These are phyloP conservation scores for Bubo blakistoni DNA, from an alignment of 2,113 vertebrate species.

Conservation along the genomic window DNA sequence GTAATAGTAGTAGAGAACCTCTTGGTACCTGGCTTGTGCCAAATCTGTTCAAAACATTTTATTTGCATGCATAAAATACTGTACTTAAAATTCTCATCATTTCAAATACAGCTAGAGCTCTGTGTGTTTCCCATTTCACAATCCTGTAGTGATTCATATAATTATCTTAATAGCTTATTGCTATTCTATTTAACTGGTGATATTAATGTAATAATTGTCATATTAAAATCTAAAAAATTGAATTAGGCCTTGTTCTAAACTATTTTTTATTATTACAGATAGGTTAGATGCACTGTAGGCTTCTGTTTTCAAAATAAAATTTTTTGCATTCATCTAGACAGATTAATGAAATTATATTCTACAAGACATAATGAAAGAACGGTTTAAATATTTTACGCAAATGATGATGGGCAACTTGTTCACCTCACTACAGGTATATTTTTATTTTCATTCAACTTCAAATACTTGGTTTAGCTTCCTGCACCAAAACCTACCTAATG, in stretches of 20 bases:
- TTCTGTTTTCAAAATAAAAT: neutral
- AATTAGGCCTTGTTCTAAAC: conserved; percentile 17
- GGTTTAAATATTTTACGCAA: neutral
- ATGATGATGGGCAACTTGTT: neutral
- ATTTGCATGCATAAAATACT: conserved; percentile 41
- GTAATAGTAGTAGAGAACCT: neutral
- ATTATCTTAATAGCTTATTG: conserved; percentile 50
- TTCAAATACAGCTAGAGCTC: neutral
- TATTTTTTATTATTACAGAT: neutral
- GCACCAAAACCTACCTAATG: neutral
- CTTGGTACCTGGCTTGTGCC: conserved; percentile 19
- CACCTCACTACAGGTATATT: neutral
- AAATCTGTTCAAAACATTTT: conserved; percentile 15
- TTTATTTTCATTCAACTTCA: neutral
- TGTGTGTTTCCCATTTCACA: conserved; percentile 29
- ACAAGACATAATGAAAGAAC: neutral
- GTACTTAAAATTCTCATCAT: conserved; percentile 46
- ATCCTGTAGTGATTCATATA: conserved; percentile 51
- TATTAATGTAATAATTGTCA: conserved; percentile 50
- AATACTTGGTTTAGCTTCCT: neutral
- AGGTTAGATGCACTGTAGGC: neutral
- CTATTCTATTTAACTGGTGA: conserved; percentile 1
- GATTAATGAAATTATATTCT: neutral
- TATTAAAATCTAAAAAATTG: conserved; percentile 24
- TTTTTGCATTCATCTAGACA: neutral